These are phyloP conservation scores for Peromyscus maniculatus DNA, from an alignment of 2,113 vertebrate species.

Conservation along the genomic window DNA sequence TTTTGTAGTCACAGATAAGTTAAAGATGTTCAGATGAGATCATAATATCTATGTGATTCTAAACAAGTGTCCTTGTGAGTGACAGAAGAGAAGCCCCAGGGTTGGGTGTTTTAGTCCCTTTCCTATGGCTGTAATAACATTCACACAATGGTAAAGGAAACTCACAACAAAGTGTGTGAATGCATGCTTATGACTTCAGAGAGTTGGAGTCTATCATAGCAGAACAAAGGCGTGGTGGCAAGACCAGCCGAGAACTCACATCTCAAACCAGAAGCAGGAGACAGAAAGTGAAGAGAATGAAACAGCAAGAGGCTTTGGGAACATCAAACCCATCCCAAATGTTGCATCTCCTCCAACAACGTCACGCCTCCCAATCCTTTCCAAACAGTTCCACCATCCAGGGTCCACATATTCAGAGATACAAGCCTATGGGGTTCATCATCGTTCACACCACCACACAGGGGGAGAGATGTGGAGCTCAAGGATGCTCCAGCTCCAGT, in stretches of 20 bases:
- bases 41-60: neutral
- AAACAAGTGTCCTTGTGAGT: neutral
- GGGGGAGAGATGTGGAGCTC: neutral
- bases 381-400: neutral
- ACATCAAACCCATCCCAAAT: neutral
- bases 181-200: too few species aligned
- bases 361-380: neutral
- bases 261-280: too few species aligned
- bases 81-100: neutral
- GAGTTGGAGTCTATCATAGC: neutral
- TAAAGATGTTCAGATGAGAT: neutral
- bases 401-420: neutral
- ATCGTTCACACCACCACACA: too few species aligned
- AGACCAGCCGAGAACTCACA: neutral
- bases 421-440: too few species aligned
- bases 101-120: neutral
- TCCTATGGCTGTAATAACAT: neutral
- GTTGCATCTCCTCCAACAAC: neutral
- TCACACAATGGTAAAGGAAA: neutral
- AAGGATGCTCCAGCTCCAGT: neutral
- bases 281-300: neutral
- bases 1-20: neutral
- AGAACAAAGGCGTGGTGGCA: neutral
- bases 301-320: neutral
- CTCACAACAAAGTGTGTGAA: neutral